phyloP scores from a whole-genome alignment of 2,113 vertebrate genomes.

The Eira barbara region DNA sequence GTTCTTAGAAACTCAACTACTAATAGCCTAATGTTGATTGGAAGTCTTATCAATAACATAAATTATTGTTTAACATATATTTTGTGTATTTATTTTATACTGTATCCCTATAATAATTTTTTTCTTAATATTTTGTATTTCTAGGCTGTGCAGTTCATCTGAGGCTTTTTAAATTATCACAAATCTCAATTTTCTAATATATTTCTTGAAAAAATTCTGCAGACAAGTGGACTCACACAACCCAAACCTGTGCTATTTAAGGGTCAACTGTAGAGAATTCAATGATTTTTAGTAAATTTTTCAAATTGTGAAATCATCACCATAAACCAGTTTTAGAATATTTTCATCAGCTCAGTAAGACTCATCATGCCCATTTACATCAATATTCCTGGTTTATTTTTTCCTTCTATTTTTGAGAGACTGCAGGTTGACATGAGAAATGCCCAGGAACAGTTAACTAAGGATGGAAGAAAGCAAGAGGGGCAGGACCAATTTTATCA shows the following conservation, averaged over 20 bases:
- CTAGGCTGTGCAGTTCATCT: background rate
- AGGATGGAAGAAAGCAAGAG: background rate
- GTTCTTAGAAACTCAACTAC: background rate
- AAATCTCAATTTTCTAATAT: background rate
- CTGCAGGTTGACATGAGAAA: background rate
- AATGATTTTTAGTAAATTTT: background rate
- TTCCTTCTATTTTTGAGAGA: background rate
- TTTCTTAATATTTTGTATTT: background rate
- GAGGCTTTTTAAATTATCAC: background rate
- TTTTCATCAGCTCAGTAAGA: background rate
- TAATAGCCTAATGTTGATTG: background rate
- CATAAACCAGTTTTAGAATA: background rate
- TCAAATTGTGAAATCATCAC: background rate
- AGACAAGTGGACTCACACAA: background rate
- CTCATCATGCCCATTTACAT: background rate
- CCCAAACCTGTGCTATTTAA: background rate
- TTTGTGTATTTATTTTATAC: background rate
- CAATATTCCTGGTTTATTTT: background rate
- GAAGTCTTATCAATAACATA: background rate
- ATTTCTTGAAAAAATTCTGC: background rate
- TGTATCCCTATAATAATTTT: background rate
- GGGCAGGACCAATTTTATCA: background rate
- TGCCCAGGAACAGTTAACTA: background rate
- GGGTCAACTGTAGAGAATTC: background rate
- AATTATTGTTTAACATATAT: background rate